Evolutionary conservation across 2,113 vertebrate genomes (phyloP), one percentile per base, ranked within the genome.

Genomic region (Erythrocercus mccallii): DNA sequence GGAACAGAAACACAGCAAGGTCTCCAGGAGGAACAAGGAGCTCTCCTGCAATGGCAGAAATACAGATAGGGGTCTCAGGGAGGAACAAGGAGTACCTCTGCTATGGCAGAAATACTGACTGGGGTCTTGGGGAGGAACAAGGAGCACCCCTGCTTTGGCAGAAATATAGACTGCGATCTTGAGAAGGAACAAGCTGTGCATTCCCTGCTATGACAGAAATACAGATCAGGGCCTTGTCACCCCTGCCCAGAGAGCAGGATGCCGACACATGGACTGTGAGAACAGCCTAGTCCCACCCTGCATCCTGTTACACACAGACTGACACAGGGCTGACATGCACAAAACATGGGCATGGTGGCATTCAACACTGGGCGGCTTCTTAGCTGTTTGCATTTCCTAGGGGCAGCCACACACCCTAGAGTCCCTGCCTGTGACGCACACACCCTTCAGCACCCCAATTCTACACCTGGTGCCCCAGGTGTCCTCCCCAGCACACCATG

Each of bases 241-340:
- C 22, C 18, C 57, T 37, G 38, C 30, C 51, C 40, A 0, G 0
- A 70, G 37, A 18, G 56, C 40, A 78, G 58, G 42, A 11, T 38
- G 61, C 33, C 0, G 0, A 4, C 2, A 4, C 60, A 5, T 0
- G 4, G n/a, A 18, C 57, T 65, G 21, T 3, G 12, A 45, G 48
- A 48, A 50, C 38, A 47, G 37, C 19, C 47, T 20, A 19, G 12
- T 72, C 54, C 28, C 53, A 3, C 18, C 51, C 51, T 57, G 35
- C 57, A 0, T 31, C 51, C 71, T 57, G 14, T 45, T 2, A 2
- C 10, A 35, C 1, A 2, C 28, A 38, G 16, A 20, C 44, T n/a
- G 21, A 54, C 2, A 13, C 31, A 11, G 0, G 0, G 31, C n/a
- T 30, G 3, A 18, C 2, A 0, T 1, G 15, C 13, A 24, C 6